phyloP scores from a whole-genome alignment of 2,113 vertebrate genomes.

The Callaeas wilsoni region DNA sequence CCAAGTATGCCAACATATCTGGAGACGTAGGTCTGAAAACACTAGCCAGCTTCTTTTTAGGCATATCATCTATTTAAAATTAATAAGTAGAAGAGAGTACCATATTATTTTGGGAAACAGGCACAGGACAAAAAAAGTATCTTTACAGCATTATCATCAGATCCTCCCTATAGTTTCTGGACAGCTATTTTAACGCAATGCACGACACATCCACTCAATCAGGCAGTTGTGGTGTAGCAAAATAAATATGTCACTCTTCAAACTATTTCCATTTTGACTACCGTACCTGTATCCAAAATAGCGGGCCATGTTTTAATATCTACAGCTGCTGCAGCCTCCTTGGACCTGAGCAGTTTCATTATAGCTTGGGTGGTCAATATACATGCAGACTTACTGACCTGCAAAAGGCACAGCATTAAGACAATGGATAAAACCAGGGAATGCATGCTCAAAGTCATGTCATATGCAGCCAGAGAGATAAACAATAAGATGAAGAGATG shows the following conservation, averaged over 20 bases:
- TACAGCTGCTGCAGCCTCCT: slow-evolving; percentile 89
- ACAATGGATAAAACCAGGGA: neutral
- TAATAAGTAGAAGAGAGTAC: neutral
- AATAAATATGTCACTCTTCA: neutral
- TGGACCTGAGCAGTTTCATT: slow-evolving; percentile 92
- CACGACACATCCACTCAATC: neutral
- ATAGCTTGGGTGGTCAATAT: slow-evolving; percentile 94
- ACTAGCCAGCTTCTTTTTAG: slow-evolving; percentile 85
- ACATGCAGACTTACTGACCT: slow-evolving; percentile 96
- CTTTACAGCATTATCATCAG: neutral
- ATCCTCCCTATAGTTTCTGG: neutral
- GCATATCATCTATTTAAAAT: slow-evolving; percentile 84
- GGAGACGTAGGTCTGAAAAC: slow-evolving; percentile 88
- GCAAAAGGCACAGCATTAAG: neutral
- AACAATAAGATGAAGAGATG: neutral
- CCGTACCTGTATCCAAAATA: slow-evolving; percentile 88
- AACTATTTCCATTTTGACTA: neutral
- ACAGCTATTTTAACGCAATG: neutral
- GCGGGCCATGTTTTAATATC: slow-evolving; percentile 91
- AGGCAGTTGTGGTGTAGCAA: neutral
- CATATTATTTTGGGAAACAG: neutral
- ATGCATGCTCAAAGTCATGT: neutral
- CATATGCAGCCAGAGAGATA: neutral
- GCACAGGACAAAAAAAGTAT: neutral
- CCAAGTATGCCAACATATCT: slow-evolving; percentile 90